Conservation (phyloP, 2,113 vertebrate genomes). For the Uria lomvia region DNA sequence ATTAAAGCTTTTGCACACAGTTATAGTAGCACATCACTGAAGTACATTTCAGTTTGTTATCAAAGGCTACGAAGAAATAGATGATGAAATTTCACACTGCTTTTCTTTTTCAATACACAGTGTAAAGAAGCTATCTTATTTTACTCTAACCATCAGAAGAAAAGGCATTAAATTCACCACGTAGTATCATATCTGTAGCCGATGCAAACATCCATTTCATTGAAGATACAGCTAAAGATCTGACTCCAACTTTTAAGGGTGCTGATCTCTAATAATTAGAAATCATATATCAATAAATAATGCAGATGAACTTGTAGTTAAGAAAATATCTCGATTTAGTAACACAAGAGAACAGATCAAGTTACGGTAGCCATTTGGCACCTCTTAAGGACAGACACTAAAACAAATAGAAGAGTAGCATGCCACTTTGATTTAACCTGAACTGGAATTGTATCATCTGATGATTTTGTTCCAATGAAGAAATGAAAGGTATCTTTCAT, state of each 20-base stretch:
- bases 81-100: neutral
- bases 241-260: neutral
- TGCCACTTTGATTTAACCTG: neutral
- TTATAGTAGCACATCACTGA: neutral
- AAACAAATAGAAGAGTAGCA: neutral
- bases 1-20: neutral
- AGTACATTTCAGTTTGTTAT: neutral
- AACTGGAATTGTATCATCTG: neutral
- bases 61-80: neutral
- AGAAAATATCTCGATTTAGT: neutral
- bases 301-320: neutral
- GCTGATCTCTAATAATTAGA: neutral
- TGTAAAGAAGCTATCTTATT: neutral
- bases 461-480: neutral
- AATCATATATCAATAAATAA: neutral
- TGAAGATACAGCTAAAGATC: neutral
- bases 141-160: neutral
- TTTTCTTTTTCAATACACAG: neutral
- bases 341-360: neutral
- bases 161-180: neutral
- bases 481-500: neutral
- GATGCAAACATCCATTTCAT: neutral
- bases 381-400: neutral
- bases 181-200: neutral
- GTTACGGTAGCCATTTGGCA: neutral